A percentile compares a stretch with the other conserved stretches of the same genome.
Conservation (phyloP, 2,888 invertebrate species). For the Masnerella sp. region DNA sequence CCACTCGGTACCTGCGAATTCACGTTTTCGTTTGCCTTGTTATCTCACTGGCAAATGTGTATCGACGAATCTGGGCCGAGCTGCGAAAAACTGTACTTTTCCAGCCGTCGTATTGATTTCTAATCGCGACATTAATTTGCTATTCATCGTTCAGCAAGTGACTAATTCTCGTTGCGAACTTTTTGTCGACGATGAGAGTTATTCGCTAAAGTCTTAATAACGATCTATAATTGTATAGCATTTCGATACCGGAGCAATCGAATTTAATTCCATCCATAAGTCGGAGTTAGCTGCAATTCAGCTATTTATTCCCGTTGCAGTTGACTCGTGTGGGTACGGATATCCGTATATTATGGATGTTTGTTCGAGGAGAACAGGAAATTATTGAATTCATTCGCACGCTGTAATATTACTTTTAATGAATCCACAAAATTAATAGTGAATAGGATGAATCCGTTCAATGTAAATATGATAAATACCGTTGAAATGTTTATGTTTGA, state of each 20-base stretch:
- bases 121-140: conserved; percentile 5
- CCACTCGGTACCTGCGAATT: conserved; percentile 92
- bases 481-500: no score
- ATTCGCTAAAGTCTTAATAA: conserved; percentile 7
- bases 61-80: no score
- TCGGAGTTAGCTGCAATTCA: conserved; percentile 34
- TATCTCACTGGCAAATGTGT: conserved; percentile 2
- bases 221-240: conserved; percentile 21
- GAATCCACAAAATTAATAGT: no score
- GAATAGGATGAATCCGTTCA: no score
- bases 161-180: no score
- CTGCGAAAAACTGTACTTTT: neutral
- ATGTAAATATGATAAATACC: no score
- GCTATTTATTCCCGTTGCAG: conserved; percentile 36
- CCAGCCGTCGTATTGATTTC: neutral
- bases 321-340: neutral
- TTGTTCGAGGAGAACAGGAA: conserved; percentile 8
- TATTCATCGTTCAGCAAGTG: neutral
- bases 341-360: conserved; percentile 28
- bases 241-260: conserved; percentile 33
- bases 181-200: neutral
- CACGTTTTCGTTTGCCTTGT: neutral
- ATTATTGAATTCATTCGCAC: conserved; percentile 30
- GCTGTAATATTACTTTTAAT: conserved; percentile 24
- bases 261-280: conserved; percentile 45